These are phyloP conservation scores for Allacma fusca DNA, from an alignment of 2,888 invertebrate genomes.

Conservation along the genomic window DNA sequence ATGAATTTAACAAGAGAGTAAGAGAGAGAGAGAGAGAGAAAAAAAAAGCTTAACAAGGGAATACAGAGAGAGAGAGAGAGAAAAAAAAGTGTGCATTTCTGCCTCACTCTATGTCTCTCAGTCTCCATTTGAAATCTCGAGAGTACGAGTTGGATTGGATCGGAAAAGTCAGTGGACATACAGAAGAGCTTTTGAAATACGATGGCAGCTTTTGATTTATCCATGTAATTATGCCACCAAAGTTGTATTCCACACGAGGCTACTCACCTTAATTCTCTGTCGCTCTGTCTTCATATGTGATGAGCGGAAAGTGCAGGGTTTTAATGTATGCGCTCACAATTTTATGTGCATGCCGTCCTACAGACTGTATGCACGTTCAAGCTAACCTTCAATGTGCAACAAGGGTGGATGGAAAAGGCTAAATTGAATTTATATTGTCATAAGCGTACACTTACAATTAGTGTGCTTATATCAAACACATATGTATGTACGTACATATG, in stretches of 20 bases:
- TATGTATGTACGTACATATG: too few relatives aligned
- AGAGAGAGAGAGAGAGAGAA: too few relatives aligned
- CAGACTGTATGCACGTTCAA: too few relatives aligned
- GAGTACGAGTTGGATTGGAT: constrained; percentile 27
- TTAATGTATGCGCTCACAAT: too few relatives aligned
- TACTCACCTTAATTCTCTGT: constrained; percentile 25
- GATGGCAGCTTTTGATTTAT: constrained; percentile 58
- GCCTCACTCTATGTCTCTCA: neutral
- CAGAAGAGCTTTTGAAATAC: constrained; percentile 49
- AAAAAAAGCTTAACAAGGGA: neutral
- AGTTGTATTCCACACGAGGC: constrained; percentile 29
- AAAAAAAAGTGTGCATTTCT: neutral
- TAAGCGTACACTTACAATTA: too few relatives aligned
- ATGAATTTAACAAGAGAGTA: neutral
- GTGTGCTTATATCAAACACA: too few relatives aligned
- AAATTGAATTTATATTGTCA: too few relatives aligned
- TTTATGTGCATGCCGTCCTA: too few relatives aligned
- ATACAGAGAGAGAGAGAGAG: too few relatives aligned
- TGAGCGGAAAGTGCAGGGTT: too few relatives aligned
- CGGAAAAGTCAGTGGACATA: constrained; percentile 24
- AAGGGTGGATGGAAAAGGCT: too few relatives aligned
- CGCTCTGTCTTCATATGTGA: neutral
- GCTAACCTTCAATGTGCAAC: too few relatives aligned
- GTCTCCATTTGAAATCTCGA: neutral
- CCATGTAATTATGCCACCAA: constrained; percentile 59